Conservation (phyloP, 2,888 invertebrate genomes). For the Frankliniella intonsa region DNA sequence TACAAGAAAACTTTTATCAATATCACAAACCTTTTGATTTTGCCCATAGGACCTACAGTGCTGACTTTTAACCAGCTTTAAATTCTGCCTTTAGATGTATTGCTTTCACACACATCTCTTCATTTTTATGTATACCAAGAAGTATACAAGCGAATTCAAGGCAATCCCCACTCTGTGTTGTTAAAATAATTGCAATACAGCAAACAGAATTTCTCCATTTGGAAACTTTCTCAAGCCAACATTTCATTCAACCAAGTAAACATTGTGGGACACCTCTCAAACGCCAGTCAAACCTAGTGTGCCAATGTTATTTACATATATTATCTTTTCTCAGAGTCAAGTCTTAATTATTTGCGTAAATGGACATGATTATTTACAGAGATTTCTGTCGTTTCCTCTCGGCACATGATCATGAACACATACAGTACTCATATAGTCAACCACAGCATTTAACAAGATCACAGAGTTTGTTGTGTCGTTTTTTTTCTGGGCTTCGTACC, state of each 20-base stretch:
- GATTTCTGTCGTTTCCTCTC: conserved; percentile 8
- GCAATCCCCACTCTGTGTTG: no score
- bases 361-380: conserved; percentile 23
- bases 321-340: neutral
- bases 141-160: no score
- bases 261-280: no score
- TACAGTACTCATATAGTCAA: conserved; percentile 17
- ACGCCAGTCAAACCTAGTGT: no score
- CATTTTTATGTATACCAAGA: no score
- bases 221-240: no score
- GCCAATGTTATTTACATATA: neutral
- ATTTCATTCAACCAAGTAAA: no score
- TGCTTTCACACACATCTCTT: no score
- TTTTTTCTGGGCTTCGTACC: no score
- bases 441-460: conserved; percentile 22
- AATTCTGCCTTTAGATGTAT: neutral
- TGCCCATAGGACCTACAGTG: conserved; percentile 19
- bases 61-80: neutral
- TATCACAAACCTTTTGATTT: conserved; percentile 25
- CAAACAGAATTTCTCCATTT: no score
- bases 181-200: no score
- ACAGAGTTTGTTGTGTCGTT: conserved; percentile 9
- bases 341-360: conserved; percentile 14
- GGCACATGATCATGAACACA: conserved; percentile 24
- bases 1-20: neutral